These are phyloP conservation scores for Mesochorus sp. DNA, from an alignment of 2,888 invertebrate species.

Conservation along the genomic window DNA sequence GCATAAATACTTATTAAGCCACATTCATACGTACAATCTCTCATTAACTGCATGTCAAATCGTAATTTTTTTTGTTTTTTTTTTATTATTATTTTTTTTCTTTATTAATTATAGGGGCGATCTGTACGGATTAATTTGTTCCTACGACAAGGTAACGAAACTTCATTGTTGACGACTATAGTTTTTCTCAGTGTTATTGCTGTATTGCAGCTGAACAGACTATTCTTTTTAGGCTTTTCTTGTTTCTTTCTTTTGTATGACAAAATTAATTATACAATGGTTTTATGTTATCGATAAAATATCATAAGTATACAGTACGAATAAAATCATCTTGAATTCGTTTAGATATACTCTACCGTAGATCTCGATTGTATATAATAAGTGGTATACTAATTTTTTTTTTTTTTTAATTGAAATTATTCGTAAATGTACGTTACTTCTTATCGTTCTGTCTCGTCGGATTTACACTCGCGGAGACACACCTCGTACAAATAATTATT, in stretches of 20 bases:
- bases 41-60: slow-evolving; percentile 77
- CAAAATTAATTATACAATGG: slow-evolving; percentile 7
- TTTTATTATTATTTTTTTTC: neutral
- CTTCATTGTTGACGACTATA: neutral
- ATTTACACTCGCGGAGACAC: slow-evolving; percentile 36
- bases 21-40: slow-evolving; percentile 69
- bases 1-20: slow-evolving; percentile 66
- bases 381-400: too few species aligned
- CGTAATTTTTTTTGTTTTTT: slow-evolving; percentile 59
- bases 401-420: slow-evolving; percentile 1
- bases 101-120: slow-evolving; percentile 37
- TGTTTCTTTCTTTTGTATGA: neutral
- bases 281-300: slow-evolving; percentile 18
- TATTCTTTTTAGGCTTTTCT: slow-evolving; percentile 22
- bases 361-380: slow-evolving; percentile 4
- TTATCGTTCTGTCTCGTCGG: neutral
- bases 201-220: neutral
- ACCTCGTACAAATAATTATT: slow-evolving; percentile 30
- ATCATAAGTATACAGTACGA: slow-evolving; percentile 2
- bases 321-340: slow-evolving; percentile 8
- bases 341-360: slow-evolving; percentile 9
- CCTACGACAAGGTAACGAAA: neutral
- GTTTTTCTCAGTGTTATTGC: neutral
- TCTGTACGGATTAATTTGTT: slow-evolving; percentile 35
- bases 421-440: slow-evolving; percentile 21